Evolutionary conservation across 1,140 invertebrate genomes (phyloP).

Genomic region (Belonocnema kinseyi): DNA sequence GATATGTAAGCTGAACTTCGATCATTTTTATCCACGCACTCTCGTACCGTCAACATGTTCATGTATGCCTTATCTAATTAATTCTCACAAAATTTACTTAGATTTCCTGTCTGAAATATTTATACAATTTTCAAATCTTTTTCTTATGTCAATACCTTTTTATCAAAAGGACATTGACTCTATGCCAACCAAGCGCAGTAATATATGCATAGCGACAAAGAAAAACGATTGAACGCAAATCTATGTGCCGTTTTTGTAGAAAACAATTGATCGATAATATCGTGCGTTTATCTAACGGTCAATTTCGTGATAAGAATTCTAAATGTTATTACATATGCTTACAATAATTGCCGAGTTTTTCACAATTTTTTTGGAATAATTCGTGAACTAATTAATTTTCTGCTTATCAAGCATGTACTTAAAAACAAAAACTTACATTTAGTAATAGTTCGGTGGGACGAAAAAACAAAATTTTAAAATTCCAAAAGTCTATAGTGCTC

Average conservation of each 20-base stretch:
- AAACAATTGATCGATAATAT: constrained; percentile 44
- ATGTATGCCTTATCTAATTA: neutral
- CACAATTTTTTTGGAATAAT: too few species aligned
- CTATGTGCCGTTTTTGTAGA: constrained; percentile 45
- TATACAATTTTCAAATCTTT: neutral
- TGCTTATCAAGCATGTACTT: too few species aligned
- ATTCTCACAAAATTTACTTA: neutral
- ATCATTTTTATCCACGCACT: too few species aligned
- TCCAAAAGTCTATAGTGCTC: too few species aligned
- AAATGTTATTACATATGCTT: neutral
- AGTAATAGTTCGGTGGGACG: too few species aligned
- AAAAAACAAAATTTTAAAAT: too few species aligned
- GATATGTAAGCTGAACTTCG: too few species aligned
- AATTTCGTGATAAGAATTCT: constrained; percentile 29
- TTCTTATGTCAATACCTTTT: neutral
- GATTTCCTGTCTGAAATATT: too few species aligned
- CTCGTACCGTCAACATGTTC: too few species aligned
- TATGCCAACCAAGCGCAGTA: constrained; percentile 1
- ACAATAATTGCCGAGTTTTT: too few species aligned
- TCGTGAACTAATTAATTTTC: too few species aligned
- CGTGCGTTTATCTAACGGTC: constrained; percentile 22
- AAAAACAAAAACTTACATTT: too few species aligned
- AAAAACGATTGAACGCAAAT: constrained; percentile 55
- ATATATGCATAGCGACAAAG: constrained; percentile 39
- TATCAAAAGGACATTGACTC: constrained; percentile 46